These are phyloP conservation scores for Octopus bimaculoides DNA, from an alignment of 1,140 invertebrate species.

Conservation along the genomic window DNA sequence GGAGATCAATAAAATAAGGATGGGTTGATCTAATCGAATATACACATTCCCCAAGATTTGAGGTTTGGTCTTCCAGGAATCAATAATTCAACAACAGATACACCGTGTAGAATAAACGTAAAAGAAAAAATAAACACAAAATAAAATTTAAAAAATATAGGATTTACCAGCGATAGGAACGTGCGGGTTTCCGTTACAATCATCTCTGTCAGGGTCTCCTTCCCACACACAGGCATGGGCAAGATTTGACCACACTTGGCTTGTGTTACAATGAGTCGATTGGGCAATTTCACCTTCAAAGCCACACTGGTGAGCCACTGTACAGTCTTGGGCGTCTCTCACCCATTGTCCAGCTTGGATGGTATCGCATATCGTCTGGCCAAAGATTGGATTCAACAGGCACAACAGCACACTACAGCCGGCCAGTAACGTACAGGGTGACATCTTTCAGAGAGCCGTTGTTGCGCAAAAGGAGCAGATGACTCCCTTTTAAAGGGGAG, in stretches of 20 bases:
- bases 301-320: constrained; percentile 34
- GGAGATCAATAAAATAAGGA: too few relatives aligned
- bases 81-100: background rate
- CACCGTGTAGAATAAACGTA: background rate
- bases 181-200: constrained; percentile 33
- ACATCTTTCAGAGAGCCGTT: too few relatives aligned
- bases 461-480: background rate
- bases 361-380: constrained; percentile 27
- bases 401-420: constrained; percentile 10
- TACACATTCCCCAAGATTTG: too few relatives aligned
- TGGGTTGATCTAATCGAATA: too few relatives aligned
- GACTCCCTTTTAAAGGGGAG: too few relatives aligned
- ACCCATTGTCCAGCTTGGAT: constrained; percentile 35
- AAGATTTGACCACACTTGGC: constrained; percentile 36
- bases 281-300: constrained; percentile 34
- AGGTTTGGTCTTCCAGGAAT: too few relatives aligned
- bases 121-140: background rate
- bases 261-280: constrained; percentile 31
- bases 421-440: background rate
- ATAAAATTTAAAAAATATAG: background rate
- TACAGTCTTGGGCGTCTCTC: constrained; percentile 31
- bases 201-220: constrained; percentile 36
- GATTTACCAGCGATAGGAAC: constrained; percentile 25
- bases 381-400: constrained; percentile 22
- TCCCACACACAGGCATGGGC: constrained; percentile 38